Conservation (phyloP, 1,140 invertebrate genomes). For the Pseudomyrmex sp. region DNA sequence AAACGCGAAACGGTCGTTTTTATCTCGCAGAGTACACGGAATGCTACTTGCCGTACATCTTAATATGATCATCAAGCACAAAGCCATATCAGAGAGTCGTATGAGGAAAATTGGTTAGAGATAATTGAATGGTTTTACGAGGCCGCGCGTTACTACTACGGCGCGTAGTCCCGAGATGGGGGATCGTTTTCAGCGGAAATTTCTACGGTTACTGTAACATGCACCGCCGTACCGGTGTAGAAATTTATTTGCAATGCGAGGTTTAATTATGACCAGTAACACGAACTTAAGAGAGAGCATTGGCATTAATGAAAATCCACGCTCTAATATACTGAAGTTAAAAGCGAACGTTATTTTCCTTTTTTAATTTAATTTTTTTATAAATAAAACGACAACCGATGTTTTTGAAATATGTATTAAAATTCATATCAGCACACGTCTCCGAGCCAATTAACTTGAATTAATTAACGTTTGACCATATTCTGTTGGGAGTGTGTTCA, state of each 20-base stretch:
- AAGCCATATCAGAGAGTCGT: constrained; percentile 33
- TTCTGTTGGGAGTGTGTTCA: not conserved
- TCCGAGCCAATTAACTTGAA: not conserved
- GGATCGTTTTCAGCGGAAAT: constrained; percentile 24
- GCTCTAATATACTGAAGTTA: not conserved
- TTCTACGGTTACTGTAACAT: constrained; percentile 38
- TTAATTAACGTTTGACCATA: not conserved
- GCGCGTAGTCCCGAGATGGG: not conserved
- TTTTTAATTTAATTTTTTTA: not conserved
- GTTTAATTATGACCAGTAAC: constrained; percentile 51
- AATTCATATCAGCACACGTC: too few relatives aligned
- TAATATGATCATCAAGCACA: constrained; percentile 43
- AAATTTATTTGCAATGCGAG: constrained; percentile 45
- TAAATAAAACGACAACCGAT: not conserved
- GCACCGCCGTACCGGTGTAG: constrained; percentile 4
- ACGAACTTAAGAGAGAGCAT: constrained; percentile 52
- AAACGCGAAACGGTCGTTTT: constrained; percentile 30
- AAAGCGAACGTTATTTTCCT: not conserved
- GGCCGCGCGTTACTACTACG: not conserved
- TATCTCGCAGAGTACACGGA: constrained; percentile 6
- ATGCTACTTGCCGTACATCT: constrained; percentile 30
- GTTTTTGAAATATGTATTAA: not conserved
- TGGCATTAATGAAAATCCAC: constrained; percentile 10
- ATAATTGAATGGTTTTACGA: constrained; percentile 53
- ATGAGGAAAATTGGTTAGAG: constrained; percentile 46